Evolutionary conservation across 2,888 invertebrate genomes (phyloP), one percentile per base, ranked within the genome.

Genomic region (Gastracanthus pulcherrimus): DNA sequence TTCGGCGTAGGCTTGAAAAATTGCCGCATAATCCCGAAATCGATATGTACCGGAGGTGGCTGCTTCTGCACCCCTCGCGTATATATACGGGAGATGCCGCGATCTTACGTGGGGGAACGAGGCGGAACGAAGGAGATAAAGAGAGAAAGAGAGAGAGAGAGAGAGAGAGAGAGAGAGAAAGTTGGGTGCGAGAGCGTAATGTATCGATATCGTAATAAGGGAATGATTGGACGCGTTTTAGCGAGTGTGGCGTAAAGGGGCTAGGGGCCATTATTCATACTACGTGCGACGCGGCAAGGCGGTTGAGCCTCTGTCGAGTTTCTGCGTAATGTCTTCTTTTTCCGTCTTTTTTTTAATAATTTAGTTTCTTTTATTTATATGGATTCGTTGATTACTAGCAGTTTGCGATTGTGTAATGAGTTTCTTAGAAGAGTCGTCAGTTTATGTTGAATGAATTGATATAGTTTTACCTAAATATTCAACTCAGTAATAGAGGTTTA

Each of bases 141-240:
- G 70, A 81, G 62, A 81, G 36, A 80, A 70, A 64, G 71, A 23
- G 26, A 76, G 70, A n/a, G n/a, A n/a, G 67, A 64, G 34, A 45
- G 62, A 62, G 62, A 62, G 31, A 62, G 51, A 29, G 70, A 81
- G 62, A 81, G 36, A 80, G 69, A 64, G 71, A 23, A 23, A 76
- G 70, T 31, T 38, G 51, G 26, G 58, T 2, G 76, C 72, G 85
- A 26, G 67, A 51, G 62, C n/a, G 87, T 90, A 90, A 91, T 89
- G 90, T 91, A 91, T 91, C 89, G 90, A 90, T 90, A 90, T 88
- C 88, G 89, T 90, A 91, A 91, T 91, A 91, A 91, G 89, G 88
- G 87, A 90, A 91, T 89, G 91, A 91, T 91, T 90, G 90, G 90
- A 88, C 88, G 87, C 86, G 89, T 87, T 88, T 80, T n/a, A 74